Conservation (phyloP, 2,113 vertebrate species). For the Misgurnus anguillicaudatus region DNA sequence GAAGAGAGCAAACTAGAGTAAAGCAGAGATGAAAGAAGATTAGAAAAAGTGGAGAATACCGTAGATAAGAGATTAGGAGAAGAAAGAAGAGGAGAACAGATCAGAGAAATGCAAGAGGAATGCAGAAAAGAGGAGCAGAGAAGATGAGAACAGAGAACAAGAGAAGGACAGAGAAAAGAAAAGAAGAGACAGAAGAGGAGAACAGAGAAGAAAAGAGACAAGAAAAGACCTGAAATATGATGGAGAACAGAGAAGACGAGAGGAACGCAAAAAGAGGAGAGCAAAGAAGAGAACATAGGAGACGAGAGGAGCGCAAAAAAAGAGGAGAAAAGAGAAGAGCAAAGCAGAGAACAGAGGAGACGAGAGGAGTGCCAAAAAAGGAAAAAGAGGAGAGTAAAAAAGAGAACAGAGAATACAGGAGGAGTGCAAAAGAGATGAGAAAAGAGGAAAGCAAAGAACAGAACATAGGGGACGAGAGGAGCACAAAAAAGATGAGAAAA, state of each 20-base stretch:
- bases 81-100: background rate
- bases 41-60: background rate
- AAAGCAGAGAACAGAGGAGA: background rate
- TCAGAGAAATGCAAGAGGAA: background rate
- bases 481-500: no score
- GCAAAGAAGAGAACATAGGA: background rate
- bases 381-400: background rate
- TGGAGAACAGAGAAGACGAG: background rate
- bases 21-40: background rate
- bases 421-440: no score
- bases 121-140: background rate
- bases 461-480: no score
- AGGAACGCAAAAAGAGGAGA: background rate
- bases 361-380: background rate
- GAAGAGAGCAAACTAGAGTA: background rate
- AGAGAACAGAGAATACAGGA: no score
- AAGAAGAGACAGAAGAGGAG: background rate
- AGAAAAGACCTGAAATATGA: no score
- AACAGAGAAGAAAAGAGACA: background rate
- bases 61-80: background rate
- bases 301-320: background rate
- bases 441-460: background rate
- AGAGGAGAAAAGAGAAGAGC: background rate
- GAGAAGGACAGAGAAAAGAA: background rate
- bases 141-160: background rate